Evolutionary conservation across 2,797 vertebrate genomes (phyloP).

Genomic region (Oreochromis grahami): DNA sequence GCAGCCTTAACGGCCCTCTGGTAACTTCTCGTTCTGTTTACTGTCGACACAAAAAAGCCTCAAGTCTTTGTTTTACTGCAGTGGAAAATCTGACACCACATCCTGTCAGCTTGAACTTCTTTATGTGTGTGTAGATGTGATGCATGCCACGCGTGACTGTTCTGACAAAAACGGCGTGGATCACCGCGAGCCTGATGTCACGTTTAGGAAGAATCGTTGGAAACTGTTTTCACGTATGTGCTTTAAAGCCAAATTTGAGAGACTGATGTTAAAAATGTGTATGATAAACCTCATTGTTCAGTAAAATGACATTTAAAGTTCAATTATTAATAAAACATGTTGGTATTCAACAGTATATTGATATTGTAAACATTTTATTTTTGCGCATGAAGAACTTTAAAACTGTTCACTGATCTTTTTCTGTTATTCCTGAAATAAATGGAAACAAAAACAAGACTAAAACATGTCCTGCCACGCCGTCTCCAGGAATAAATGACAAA

Average conservation of each 20-base stretch:
- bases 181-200: rapidly evolving
- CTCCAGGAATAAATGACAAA: neutral
- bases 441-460: neutral
- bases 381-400: neutral
- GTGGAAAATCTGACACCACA: slow-evolving; percentile 45
- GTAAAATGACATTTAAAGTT: neutral
- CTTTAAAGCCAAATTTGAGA: neutral
- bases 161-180: rapidly evolving
- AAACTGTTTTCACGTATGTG: neutral
- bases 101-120: neutral
- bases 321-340: neutral
- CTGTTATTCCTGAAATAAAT: neutral
- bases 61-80: neutral
- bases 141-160: neutral
- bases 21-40: slow-evolving; percentile 4
- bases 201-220: neutral
- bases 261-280: rapidly evolving
- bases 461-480: neutral
- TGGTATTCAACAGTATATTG: neutral
- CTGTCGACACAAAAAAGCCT: slow-evolving; percentile 8
- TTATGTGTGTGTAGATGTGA: neutral
- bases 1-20: slow-evolving; percentile 6
- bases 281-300: rapidly evolving
- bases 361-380: rapidly evolving
- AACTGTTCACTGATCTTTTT: neutral